phyloP scores from a whole-genome alignment of 2,113 vertebrate species.

The Scartelaos histophorus region DNA sequence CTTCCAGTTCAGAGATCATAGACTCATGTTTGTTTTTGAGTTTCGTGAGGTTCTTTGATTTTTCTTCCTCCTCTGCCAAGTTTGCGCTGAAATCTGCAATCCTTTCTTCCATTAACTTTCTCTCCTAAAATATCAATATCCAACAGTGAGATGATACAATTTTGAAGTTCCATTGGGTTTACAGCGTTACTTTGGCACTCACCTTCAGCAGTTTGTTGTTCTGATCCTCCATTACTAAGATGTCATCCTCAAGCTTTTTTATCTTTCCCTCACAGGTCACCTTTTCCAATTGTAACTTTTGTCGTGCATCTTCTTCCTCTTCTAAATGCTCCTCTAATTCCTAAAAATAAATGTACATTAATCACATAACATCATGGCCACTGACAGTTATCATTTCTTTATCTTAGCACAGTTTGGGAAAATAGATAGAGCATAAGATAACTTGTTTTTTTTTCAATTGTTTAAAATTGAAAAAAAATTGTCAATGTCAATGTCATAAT shows the following conservation, averaged over 20 bases:
- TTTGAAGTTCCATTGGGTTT: not conserved
- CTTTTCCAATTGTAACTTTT: conserved; percentile 96
- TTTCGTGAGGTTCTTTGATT: conserved; percentile 95
- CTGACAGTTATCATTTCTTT: not conserved
- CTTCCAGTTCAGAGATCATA: conserved; percentile 97
- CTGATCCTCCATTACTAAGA: conserved; percentile 92
- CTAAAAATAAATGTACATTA: conserved; percentile 58
- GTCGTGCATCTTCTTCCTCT: conserved; percentile 90
- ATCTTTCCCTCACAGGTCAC: conserved; percentile 91
- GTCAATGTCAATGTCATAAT: too few species aligned
- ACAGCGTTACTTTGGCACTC: not conserved
- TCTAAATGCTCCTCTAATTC: conserved; percentile 92
- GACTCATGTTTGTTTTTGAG: conserved; percentile 97
- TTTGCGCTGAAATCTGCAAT: conserved; percentile 90
- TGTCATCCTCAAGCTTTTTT: conserved; percentile 95
- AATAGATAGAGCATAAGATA: not conserved
- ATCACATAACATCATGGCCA: not conserved
- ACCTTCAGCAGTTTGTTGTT: conserved; percentile 93
- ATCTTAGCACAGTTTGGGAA: not conserved
- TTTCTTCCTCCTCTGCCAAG: conserved; percentile 94
- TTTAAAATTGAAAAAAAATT: not conserved
- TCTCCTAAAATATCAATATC: conserved; percentile 78
- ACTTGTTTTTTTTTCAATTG: not conserved
- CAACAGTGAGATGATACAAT: not conserved
- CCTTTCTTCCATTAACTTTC: conserved; percentile 91